phyloP scores from a whole-genome alignment of 2,888 invertebrate genomes.

The Desoria tigrina region DNA sequence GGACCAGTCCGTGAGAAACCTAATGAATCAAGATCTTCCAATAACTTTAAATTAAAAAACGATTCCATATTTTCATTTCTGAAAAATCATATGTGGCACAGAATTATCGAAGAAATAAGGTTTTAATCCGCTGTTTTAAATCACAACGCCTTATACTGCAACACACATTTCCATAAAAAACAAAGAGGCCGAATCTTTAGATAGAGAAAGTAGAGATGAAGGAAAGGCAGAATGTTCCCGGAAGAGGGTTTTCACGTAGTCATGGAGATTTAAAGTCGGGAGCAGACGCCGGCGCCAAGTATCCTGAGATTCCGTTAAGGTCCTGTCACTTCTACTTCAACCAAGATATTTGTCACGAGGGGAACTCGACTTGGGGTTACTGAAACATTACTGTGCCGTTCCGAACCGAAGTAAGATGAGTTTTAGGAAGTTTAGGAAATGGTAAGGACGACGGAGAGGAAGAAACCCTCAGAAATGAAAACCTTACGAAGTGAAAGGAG shows the following conservation, averaged over 20 bases:
- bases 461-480: background rate
- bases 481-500: background rate
- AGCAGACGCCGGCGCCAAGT: constrained; percentile 41
- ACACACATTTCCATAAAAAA: too few species aligned
- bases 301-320: constrained; percentile 28
- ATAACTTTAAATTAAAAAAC: too few species aligned
- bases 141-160: too few species aligned
- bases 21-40: too few species aligned
- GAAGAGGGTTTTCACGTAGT: background rate
- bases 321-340: constrained; percentile 32
- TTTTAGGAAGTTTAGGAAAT: background rate
- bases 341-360: constrained; percentile 45
- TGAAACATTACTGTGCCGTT: background rate
- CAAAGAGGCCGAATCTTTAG: too few species aligned
- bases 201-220: too few species aligned
- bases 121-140: too few species aligned
- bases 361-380: constrained; percentile 1
- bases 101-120: too few species aligned
- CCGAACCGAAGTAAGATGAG: too few species aligned
- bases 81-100: too few species aligned
- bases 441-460: background rate
- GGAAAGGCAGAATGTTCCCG: background rate
- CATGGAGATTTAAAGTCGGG: constrained; percentile 13
- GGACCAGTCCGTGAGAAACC: too few species aligned
- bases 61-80: too few species aligned